Evolutionary conservation across 2,113 vertebrate species (phyloP), one percentile per base, ranked within the genome.

Genomic region (Bungarus multicinctus): DNA sequence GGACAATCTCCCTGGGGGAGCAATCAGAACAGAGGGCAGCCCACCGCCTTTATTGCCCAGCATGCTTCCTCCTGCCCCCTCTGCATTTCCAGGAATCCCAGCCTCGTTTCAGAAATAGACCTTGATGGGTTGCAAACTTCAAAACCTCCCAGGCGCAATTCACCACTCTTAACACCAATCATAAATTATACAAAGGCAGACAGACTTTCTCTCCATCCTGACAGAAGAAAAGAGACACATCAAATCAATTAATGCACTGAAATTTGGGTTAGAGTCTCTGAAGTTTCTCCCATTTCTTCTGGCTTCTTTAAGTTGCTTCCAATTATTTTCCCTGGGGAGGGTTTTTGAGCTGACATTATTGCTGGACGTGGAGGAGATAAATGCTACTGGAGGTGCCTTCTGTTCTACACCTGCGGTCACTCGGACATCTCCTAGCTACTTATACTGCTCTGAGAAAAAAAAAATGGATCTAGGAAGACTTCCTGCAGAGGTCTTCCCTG

Each of bases 141-240:
- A 89, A 85, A 85, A 64, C 92, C 94, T 88, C 27, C 50, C 94
- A 90, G 95, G 90, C 14, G 60, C 43, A 92, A 64, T 54, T n/a
- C n/a, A 54, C 74, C 39, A 22, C 64, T 69, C 43, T 43, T 2
- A 64, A 12, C 27, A 12, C 60, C 60, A 64, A 12, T 27, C 64
- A 5, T 2, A n/a, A 69, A 69, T 27, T 16, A 5, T 16, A n/a
- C 12, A 5, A n/a, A 69, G 64, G 30, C 60, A n/a, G 25, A 47
- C 8, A 60, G 25, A 27, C 7, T 60, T 25, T 25, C 58, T 60
- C 58, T 27, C 23, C 25, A 3, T 27, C 58, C 23, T 8, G 57
- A 58, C 57, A 58, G 60, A n/a, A 69, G 30, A 14, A 14, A 14
- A n/a, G 60, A n/a, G 27, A 5, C 23, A 58, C 60, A 14, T 9